Evolutionary conservation across 1,140 invertebrate species (phyloP).

Genomic region (Sycophila sp.): DNA sequence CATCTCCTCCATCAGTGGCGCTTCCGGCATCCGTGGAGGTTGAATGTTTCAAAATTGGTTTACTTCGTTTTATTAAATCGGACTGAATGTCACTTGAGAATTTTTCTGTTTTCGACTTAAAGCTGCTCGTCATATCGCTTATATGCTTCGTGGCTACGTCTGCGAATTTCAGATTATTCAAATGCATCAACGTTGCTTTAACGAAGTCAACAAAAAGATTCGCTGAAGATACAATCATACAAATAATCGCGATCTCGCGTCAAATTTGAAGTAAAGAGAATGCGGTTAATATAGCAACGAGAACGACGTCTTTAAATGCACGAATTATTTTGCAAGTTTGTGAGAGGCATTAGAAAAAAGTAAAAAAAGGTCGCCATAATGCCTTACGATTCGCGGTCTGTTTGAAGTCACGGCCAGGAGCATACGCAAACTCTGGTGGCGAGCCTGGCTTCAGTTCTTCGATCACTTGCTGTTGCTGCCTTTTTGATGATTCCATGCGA

Average conservation of each 20-base stretch:
- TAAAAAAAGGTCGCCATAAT: slow-evolving; percentile 3
- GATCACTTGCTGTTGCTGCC: slow-evolving; percentile 49
- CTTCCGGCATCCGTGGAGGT: slow-evolving; percentile 54
- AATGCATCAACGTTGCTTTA: slow-evolving; percentile 37
- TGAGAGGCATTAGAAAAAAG: slow-evolving; percentile 1
- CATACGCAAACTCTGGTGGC: slow-evolving; percentile 71
- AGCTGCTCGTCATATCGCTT: slow-evolving; percentile 75
- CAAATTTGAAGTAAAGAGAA: too few relatives aligned
- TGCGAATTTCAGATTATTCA: slow-evolving; percentile 56
- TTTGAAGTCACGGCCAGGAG: slow-evolving; percentile 61
- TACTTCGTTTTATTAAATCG: slow-evolving; percentile 69
- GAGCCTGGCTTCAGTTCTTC: slow-evolving; percentile 67
- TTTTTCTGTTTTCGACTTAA: slow-evolving; percentile 76
- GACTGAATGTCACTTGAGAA: slow-evolving; percentile 75
- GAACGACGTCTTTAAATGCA: too few relatives aligned
- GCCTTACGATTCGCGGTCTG: slow-evolving; percentile 63
- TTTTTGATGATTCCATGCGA: slow-evolving; percentile 57
- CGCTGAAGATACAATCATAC: too few relatives aligned
- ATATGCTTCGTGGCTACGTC: slow-evolving; percentile 72
- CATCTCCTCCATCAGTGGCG: slow-evolving; percentile 57
- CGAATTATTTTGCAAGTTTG: too few relatives aligned
- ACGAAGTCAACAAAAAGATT: too few relatives aligned
- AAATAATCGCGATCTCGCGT: too few relatives aligned
- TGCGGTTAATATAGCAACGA: too few relatives aligned
- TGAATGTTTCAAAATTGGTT: slow-evolving; percentile 68